These are phyloP conservation scores for Phyllotreta striolata DNA, from an alignment of 2,888 invertebrate genomes.

Conservation along the genomic window DNA sequence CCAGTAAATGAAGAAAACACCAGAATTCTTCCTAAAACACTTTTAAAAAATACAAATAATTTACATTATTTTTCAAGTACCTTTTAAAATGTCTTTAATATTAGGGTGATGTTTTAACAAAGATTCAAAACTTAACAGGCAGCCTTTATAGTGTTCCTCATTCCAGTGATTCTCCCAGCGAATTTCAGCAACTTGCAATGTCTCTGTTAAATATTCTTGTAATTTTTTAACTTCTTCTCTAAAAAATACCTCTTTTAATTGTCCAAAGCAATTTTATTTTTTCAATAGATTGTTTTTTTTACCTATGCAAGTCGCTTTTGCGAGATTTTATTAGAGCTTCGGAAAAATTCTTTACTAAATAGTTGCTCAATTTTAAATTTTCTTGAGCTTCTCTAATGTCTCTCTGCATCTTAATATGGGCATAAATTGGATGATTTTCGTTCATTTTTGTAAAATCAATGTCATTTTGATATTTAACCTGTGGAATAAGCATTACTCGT, in stretches of 20 bases:
- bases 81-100: constrained; percentile 72
- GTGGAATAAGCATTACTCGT: constrained; percentile 18
- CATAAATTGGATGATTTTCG: constrained; percentile 65
- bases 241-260: constrained; percentile 60
- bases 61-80: constrained; percentile 51
- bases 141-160: constrained; percentile 88
- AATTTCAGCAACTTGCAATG: constrained; percentile 68
- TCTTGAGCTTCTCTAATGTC: constrained; percentile 61
- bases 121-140: constrained; percentile 82
- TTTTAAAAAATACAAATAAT: constrained; percentile 1
- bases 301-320: constrained; percentile 52
- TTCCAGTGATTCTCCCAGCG: constrained; percentile 89
- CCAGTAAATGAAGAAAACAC: constrained; percentile 92
- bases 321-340: constrained; percentile 73
- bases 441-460: constrained; percentile 55
- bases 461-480: constrained; percentile 48
- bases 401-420: constrained; percentile 62
- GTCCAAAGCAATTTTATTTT: constrained; percentile 44
- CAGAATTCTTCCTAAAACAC: constrained; percentile 73
- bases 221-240: constrained; percentile 78
- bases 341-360: constrained; percentile 76
- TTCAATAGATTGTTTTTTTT: constrained; percentile 54
- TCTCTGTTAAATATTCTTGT: constrained; percentile 67
- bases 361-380: constrained; percentile 63
- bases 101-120: constrained; percentile 78